Conservation (phyloP, 1,140 invertebrate species). For the Oryctes rhinoceros region DNA sequence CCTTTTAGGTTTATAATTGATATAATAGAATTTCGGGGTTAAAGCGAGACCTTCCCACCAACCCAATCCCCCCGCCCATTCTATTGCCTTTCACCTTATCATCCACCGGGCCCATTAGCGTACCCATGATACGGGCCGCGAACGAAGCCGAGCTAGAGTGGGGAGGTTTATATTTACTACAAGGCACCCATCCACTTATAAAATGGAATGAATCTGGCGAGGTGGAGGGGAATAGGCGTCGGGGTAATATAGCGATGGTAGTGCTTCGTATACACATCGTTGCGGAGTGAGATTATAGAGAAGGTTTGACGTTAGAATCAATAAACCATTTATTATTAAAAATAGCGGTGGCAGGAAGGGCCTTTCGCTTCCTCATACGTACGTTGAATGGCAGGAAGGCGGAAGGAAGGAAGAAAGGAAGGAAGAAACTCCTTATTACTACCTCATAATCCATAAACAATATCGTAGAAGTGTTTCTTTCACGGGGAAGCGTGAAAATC, state of each 20-base stretch:
- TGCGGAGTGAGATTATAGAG: not conserved
- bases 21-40: not conserved
- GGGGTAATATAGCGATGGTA: not conserved
- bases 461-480: not conserved
- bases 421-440: conserved; percentile 2
- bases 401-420: not conserved
- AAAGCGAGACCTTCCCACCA: not conserved
- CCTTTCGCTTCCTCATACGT: not conserved
- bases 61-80: not conserved
- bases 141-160: not conserved
- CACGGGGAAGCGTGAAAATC: not conserved
- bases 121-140: not conserved
- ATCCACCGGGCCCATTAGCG: not conserved
- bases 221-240: not conserved
- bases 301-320: conserved; percentile 3
- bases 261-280: not conserved
- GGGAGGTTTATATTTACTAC: not conserved
- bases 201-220: not conserved
- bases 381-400: not conserved
- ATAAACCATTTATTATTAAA: conserved; percentile 14
- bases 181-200: conserved; percentile 7
- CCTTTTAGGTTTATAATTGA: conserved; percentile 36
- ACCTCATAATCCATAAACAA: conserved; percentile 15
- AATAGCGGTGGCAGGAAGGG: not conserved
- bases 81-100: not conserved